phyloP scores from a whole-genome alignment of 1,140 invertebrate genomes.

The Globodera ellingtonae region DNA sequence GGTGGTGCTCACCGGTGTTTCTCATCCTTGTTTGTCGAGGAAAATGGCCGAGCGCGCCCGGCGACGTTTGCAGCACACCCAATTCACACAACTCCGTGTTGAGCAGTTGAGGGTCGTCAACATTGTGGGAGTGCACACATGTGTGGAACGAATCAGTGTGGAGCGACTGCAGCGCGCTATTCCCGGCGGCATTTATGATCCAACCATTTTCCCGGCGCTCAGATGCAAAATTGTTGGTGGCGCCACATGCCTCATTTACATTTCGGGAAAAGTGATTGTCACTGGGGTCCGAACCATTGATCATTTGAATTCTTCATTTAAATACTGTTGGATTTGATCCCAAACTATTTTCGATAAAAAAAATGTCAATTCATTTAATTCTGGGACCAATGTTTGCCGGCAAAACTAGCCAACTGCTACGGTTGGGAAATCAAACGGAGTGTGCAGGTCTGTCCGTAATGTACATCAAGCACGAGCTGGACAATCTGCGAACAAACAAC shows the following conservation, averaged over 20 bases:
- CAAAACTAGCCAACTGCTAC: too few species aligned
- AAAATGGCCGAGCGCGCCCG: not conserved
- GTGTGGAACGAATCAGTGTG: not conserved
- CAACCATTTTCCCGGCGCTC: slow-evolving; percentile 6
- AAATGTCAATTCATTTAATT: too few species aligned
- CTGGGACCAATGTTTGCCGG: too few species aligned
- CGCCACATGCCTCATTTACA: not conserved
- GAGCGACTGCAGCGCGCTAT: not conserved
- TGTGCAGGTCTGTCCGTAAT: too few species aligned
- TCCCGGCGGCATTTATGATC: not conserved
- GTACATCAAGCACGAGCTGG: too few species aligned
- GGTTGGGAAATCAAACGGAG: too few species aligned
- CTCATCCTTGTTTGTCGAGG: not conserved
- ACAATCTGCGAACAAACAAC: too few species aligned
- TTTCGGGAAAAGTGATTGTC: too few species aligned
- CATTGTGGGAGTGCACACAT: slow-evolving; percentile 5
- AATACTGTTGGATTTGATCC: too few species aligned
- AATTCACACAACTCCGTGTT: not conserved
- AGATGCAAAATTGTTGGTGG: not conserved
- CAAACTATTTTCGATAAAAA: too few species aligned
- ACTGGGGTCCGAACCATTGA: too few species aligned
- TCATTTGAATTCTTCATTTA: too few species aligned
- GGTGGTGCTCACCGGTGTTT: not conserved
- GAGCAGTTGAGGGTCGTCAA: not conserved
- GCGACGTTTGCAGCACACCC: not conserved